Percentiles rank a stretch among this genome's conserved stretches.
phyloP scores from a whole-genome alignment of 2,888 invertebrate genomes.

The Dioctria linearis region DNA sequence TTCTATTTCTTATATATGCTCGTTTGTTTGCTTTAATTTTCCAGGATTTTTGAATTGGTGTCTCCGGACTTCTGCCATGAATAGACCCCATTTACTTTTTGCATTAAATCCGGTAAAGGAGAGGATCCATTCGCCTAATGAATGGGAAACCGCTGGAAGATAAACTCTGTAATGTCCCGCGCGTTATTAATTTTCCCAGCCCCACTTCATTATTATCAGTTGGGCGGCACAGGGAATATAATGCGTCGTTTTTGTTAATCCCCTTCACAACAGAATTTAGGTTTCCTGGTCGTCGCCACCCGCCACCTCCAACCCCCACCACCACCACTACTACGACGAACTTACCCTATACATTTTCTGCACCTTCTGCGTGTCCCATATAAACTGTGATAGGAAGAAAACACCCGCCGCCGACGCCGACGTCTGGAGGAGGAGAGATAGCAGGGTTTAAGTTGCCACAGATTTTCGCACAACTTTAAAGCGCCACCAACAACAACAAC shows the following conservation, averaged over 20 bases:
- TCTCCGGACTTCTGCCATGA: not conserved
- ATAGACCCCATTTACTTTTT: not conserved
- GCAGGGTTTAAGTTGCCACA: slow-evolving; percentile 37
- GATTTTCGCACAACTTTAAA: slow-evolving; percentile 49
- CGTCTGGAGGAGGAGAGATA: not conserved
- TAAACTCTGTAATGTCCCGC: slow-evolving; percentile 44
- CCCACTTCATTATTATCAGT: slow-evolving; percentile 31
- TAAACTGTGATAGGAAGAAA: slow-evolving; percentile 4
- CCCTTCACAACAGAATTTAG: not conserved
- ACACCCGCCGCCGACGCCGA: not conserved
- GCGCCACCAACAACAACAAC: slow-evolving; percentile 8
- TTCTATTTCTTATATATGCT: not conserved
- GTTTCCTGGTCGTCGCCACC: not conserved
- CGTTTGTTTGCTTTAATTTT: not conserved
- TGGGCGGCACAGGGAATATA: not conserved
- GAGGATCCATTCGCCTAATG: slow-evolving; percentile 31
- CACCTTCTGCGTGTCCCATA: slow-evolving; percentile 4
- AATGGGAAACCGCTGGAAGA: slow-evolving; percentile 32
- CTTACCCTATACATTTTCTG: not conserved
- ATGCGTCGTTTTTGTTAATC: not conserved
- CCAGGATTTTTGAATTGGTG: not conserved
- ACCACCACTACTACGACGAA: not conserved
- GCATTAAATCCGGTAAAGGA: not conserved
- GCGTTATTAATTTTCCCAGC: slow-evolving; percentile 46
- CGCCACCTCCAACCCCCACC: not conserved